Base-by-base conservation (phyloP, 2,113 vertebrate genomes). In the Alaudala cheleensis region DNA sequence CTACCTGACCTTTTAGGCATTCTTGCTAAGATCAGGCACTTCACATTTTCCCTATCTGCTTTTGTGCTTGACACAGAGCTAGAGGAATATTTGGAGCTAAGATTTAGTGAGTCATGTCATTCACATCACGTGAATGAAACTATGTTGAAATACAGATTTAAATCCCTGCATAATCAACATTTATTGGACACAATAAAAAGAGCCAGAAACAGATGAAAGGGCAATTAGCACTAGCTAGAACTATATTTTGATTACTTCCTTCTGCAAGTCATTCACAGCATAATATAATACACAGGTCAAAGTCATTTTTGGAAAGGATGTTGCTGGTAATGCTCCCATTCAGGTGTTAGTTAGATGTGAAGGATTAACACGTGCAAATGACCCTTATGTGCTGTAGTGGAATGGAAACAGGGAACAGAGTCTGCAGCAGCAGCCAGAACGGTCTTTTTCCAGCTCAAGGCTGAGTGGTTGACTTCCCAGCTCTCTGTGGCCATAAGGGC, bases 191-290 rank as follows among this genome's bases (percentile, higher is more conserved):
- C 39, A 86, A 82, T 85, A 56, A 94, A 93, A 90, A 58, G 50
- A 67, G 51, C 29, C 54, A 94, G 80, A 85, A 94, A 66, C 76
- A 88, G 73, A 83, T 71, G 81, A 90, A 83, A 97, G 93, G 60
- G 58, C 79, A 92, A 80, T 95, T 85, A 95, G 45, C 58, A 64
- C 67, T 88, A 44, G 22, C 26, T 94, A 42, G 85, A 92, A 83
- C 60, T 70, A 37, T 33, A 42, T 82, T 95, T 81, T 88, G 74
- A 87, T 94, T 86, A 90, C 85, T 91, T 95, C 56, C 56, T 93
- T 73, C 71, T 86, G 22, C 56, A 88, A 70, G 56, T 78, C 31
- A 74, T 56, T 93, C 24, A 47, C 1, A 0, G 20, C 28, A 62
- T 56, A 80, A 82, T 28, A 44, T 28, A 85, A 90, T 21, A 81